Conservation (phyloP, 2,797 vertebrate genomes). For the Hipposideros larvatus region DNA sequence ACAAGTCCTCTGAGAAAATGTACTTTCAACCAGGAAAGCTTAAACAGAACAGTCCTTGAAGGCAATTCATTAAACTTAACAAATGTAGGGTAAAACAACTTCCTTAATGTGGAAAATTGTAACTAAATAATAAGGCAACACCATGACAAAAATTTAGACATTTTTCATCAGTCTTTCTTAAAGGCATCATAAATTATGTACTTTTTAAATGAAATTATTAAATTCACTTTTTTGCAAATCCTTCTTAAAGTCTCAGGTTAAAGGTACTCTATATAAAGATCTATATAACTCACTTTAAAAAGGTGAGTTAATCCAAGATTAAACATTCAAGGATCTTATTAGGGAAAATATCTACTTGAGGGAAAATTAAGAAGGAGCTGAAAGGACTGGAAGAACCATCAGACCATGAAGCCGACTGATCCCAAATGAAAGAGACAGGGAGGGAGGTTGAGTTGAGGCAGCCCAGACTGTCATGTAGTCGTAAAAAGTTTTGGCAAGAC, state of each 20-base stretch:
- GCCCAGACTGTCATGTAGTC: neutral
- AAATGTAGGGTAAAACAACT: slow-evolving; percentile 62
- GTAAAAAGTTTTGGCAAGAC: neutral
- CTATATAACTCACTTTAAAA: slow-evolving; percentile 9
- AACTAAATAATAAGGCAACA: slow-evolving; percentile 61
- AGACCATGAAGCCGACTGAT: neutral
- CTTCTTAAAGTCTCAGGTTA: slow-evolving; percentile 51
- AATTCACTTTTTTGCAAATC: slow-evolving; percentile 60
- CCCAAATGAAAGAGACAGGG: neutral
- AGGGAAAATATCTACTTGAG: neutral
- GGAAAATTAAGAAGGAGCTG: neutral
- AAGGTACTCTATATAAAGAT: slow-evolving; percentile 46
- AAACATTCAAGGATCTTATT: slow-evolving; percentile 5
- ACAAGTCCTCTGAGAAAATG: slow-evolving; percentile 66
- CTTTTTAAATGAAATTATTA: slow-evolving; percentile 72
- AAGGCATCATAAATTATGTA: slow-evolving; percentile 55
- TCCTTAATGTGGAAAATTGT: slow-evolving; percentile 59
- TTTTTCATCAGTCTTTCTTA: slow-evolving; percentile 73
- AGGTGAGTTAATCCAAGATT: neutral
- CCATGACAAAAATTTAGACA: slow-evolving; percentile 30
- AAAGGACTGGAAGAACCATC: neutral
- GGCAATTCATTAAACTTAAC: slow-evolving; percentile 72
- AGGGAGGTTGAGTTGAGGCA: neutral
- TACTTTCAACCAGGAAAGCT: slow-evolving; percentile 61
- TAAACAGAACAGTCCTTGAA: slow-evolving; percentile 62